phyloP scores from a whole-genome alignment of 2,888 invertebrate genomes.

The Uropetala carovei region DNA sequence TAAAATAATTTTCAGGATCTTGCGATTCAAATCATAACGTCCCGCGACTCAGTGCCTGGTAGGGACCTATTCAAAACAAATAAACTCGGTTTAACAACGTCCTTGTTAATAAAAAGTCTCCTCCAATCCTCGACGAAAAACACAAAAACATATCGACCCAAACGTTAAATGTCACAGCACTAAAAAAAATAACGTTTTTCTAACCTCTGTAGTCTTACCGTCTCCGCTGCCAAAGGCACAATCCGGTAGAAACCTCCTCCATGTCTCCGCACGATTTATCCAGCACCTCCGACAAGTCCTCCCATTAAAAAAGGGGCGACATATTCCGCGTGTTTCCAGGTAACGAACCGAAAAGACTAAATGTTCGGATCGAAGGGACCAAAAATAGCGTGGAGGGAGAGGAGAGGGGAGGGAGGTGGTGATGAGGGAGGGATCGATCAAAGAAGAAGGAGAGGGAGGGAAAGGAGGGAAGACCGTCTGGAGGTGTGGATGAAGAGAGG shows the following conservation, averaged over 20 bases:
- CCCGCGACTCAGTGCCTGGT: too few relatives aligned
- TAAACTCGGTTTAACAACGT: too few relatives aligned
- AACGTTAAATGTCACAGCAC: too few relatives aligned
- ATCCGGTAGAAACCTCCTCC: background rate
- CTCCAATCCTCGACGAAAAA: too few relatives aligned
- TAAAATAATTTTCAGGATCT: too few relatives aligned
- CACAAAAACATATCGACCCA: too few relatives aligned
- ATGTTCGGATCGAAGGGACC: background rate
- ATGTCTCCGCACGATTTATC: background rate
- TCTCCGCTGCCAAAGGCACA: constrained; percentile 56
- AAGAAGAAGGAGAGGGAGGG: background rate
- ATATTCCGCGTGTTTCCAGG: constrained; percentile 29
- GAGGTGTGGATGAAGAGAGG: constrained; percentile 26
- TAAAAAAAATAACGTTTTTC: too few relatives aligned
- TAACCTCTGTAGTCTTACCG: constrained; percentile 18
- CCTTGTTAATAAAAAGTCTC: too few relatives aligned
- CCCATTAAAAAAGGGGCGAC: background rate
- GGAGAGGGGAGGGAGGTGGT: background rate
- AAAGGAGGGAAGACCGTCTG: background rate
- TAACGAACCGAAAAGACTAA: background rate
- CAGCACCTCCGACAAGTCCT: background rate
- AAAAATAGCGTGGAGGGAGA: background rate
- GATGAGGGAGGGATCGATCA: background rate
- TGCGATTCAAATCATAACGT: too few relatives aligned
- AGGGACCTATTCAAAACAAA: too few relatives aligned